Evolutionary conservation across 1,140 invertebrate genomes (phyloP).

Genomic region (Periplaneta americana): DNA sequence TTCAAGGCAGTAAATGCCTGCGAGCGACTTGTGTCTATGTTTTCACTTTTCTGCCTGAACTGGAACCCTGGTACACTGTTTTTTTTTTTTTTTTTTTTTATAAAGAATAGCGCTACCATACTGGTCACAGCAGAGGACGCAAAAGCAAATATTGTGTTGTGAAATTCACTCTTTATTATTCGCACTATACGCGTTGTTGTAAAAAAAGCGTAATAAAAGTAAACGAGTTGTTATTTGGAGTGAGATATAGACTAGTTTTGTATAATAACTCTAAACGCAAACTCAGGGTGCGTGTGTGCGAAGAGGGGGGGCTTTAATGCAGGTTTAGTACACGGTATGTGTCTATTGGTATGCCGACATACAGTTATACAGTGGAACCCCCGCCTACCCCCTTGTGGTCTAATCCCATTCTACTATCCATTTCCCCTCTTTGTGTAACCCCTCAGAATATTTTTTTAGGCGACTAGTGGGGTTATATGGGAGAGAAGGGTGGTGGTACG

Average conservation of each 20-base stretch:
- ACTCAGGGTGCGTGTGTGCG: background rate
- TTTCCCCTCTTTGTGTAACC: background rate
- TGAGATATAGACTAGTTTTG: background rate
- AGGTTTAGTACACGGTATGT: background rate
- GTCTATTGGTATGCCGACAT: background rate
- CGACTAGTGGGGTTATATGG: background rate
- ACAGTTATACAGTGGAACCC: background rate
- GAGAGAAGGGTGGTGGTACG: too few species aligned
- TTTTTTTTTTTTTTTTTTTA: too few species aligned
- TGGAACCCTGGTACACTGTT: too few species aligned
- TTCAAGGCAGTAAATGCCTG: too few species aligned
- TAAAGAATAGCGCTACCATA: too few species aligned
- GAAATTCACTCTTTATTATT: too few species aligned
- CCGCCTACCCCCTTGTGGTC: background rate
- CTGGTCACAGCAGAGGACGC: too few species aligned
- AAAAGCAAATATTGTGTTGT: too few species aligned
- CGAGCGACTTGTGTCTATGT: too few species aligned
- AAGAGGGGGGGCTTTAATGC: background rate
- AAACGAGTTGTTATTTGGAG: background rate
- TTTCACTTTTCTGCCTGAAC: too few species aligned
- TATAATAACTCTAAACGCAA: background rate
- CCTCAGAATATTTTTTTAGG: background rate
- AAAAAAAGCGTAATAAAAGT: background rate
- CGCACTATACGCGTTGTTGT: background rate
- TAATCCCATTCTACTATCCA: background rate